phyloP scores from a whole-genome alignment of 2,113 vertebrate species.

The Silurus glanis region DNA sequence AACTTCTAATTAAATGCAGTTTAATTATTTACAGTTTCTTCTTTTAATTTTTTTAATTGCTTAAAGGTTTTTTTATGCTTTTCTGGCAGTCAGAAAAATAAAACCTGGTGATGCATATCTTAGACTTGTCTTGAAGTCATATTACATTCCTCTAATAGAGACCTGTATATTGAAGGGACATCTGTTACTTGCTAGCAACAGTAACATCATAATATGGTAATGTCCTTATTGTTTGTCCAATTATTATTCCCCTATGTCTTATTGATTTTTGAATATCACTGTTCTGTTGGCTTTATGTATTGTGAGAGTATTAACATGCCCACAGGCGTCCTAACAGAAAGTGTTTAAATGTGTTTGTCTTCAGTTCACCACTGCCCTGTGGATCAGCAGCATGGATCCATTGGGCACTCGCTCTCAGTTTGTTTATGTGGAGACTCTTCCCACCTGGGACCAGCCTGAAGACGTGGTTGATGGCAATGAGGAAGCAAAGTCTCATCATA shows the following conservation, averaged over 20 bases:
- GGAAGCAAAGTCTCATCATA: conserved; percentile 32
- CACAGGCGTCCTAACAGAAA: background rate
- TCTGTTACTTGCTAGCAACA: background rate
- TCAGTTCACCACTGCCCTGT: conserved; percentile 1
- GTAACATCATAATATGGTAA: background rate
- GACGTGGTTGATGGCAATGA: conserved; percentile 60
- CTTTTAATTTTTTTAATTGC: background rate
- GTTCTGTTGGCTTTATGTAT: too few species aligned
- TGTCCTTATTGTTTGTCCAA: background rate
- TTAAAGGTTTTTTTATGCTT: background rate
- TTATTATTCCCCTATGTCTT: background rate
- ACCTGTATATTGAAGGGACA: background rate
- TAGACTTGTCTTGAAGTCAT: background rate
- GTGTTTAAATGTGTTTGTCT: conserved; percentile 1
- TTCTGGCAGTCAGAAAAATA: background rate
- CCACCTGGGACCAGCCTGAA: conserved; percentile 77
- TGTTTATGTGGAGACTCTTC: conserved; percentile 84
- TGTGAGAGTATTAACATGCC: background rate
- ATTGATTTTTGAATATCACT: background rate
- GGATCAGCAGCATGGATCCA: conserved; percentile 84
- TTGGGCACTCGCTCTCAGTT: conserved; percentile 94
- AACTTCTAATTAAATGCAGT: background rate
- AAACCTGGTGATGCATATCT: background rate
- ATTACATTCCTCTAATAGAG: background rate
- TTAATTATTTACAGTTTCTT: background rate